Evolutionary conservation across 2,113 vertebrate genomes (phyloP).

Genomic region (Alligator mississippiensis): DNA sequence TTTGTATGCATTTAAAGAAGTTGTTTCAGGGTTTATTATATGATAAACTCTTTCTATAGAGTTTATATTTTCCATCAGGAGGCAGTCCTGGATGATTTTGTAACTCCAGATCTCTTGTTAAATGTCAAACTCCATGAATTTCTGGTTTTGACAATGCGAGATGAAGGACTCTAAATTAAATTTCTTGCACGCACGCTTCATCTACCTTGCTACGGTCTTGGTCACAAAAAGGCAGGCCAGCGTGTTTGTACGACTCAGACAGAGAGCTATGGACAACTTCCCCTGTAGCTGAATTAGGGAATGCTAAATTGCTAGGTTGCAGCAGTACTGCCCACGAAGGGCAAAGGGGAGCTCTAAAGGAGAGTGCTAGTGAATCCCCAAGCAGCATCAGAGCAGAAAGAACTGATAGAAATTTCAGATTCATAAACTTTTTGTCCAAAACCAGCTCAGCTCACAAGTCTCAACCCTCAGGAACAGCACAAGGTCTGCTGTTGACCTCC

Average conservation of each 20-base stretch:
- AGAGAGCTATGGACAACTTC: conserved; percentile 16
- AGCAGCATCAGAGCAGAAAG: not conserved
- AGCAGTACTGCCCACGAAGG: too few relatives aligned
- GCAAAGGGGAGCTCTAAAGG: too few relatives aligned
- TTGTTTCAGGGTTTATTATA: not conserved
- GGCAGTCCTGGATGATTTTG: not conserved
- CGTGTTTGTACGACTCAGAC: not conserved
- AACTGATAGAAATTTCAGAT: not conserved
- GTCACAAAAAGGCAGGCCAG: conserved; percentile 19
- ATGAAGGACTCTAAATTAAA: not conserved
- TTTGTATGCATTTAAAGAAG: not conserved
- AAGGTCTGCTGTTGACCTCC: not conserved
- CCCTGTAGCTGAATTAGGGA: conserved; percentile 3
- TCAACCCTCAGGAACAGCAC: not conserved
- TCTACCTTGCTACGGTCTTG: conserved; percentile 13
- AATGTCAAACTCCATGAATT: conserved; percentile 22
- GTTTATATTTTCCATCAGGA: not conserved
- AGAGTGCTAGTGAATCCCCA: not conserved
- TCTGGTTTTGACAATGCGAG: not conserved
- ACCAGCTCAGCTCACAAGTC: not conserved
- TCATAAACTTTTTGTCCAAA: conserved; percentile 6
- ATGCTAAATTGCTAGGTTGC: not conserved
- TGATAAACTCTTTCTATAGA: not conserved
- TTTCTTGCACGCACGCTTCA: conserved; percentile 25
- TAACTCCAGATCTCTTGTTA: not conserved